A percentile compares a stretch with the other conserved stretches of the same genome.
Evolutionary conservation across 2,113 vertebrate species (phyloP).

Genomic region (Carettochelys insculpta): DNA sequence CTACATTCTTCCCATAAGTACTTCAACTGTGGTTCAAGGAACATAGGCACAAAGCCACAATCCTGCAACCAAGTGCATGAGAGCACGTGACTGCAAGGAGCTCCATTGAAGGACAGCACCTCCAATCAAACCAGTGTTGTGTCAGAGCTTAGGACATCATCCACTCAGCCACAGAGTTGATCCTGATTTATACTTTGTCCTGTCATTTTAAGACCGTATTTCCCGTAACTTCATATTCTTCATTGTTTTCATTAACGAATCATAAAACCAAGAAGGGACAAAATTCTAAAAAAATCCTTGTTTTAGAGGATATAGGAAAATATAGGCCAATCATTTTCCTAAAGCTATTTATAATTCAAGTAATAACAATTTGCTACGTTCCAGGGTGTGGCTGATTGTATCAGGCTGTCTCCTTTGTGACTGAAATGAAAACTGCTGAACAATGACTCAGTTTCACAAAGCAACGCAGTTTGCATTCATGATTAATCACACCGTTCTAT

Average conservation of each 20-base stretch:
- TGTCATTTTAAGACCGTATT: background rate
- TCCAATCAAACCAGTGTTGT: background rate
- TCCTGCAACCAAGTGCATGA: background rate
- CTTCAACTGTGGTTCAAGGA: background rate
- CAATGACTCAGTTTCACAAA: background rate
- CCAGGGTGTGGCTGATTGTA: background rate
- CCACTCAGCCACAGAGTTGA: background rate
- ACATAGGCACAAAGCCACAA: background rate
- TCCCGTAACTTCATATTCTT: background rate
- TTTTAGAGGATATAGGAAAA: background rate
- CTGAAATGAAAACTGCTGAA: conserved; percentile 28
- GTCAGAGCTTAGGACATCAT: background rate
- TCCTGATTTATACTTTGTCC: background rate
- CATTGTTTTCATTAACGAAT: background rate
- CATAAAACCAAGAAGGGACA: background rate
- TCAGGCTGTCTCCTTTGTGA: conserved; percentile 10
- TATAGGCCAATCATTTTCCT: accelerated
- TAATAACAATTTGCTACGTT: background rate
- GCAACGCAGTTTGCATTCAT: background rate
- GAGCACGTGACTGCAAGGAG: background rate
- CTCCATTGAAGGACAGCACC: background rate
- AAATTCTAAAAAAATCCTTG: background rate
- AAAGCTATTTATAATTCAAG: background rate
- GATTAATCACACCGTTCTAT: background rate
- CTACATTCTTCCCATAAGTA: background rate